Conservation (phyloP, 2,888 invertebrate species). For the Coelinius sp. region DNA sequence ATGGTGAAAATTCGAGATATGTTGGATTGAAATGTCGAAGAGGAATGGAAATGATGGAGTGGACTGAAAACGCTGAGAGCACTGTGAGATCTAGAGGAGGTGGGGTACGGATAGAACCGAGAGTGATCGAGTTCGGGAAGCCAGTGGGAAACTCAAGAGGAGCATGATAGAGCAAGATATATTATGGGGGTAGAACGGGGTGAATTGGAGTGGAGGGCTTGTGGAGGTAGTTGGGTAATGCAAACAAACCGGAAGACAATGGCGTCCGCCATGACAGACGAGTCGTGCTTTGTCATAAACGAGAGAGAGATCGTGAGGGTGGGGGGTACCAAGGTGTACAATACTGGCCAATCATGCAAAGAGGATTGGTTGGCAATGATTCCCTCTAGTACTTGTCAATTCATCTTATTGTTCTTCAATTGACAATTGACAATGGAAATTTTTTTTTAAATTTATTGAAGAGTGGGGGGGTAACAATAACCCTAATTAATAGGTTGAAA, state of each 20-base stretch:
- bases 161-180: constrained; percentile 21
- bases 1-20: constrained; percentile 21
- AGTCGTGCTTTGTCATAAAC: constrained; percentile 53
- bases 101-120: constrained; percentile 24
- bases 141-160: constrained; percentile 33
- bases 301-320: too few species aligned
- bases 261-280: constrained; percentile 39
- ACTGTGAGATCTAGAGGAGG: not conserved
- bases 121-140: constrained; percentile 46
- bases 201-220: constrained; percentile 24
- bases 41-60: constrained; percentile 38
- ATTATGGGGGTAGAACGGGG: constrained; percentile 21
- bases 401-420: too few species aligned
- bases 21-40: constrained; percentile 18
- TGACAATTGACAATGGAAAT: too few species aligned
- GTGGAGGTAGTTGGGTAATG: constrained; percentile 28
- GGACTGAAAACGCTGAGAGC: constrained; percentile 20
- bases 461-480: too few species aligned
- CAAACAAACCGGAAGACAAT: constrained; percentile 59
- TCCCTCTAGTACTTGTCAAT: too few species aligned
- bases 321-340: constrained; percentile 44
- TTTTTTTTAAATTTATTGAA: too few species aligned
- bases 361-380: not conserved
- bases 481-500: too few species aligned
- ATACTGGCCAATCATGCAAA: constrained; percentile 56